phyloP scores from a whole-genome alignment of 2,797 vertebrate genomes.

The Poecile montanus region DNA sequence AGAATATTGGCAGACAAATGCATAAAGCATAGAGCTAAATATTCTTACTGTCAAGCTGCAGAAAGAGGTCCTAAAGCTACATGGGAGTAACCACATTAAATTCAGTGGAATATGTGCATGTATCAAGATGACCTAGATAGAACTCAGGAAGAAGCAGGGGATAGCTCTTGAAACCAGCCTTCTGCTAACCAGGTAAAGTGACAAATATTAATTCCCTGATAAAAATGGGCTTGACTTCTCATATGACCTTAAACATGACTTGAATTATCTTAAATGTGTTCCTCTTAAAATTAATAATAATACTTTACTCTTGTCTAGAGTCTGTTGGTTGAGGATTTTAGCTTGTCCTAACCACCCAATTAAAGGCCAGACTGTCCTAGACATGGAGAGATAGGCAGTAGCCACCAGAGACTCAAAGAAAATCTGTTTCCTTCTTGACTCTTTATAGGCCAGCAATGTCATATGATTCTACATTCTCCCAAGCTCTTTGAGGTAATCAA shows the following conservation, averaged over 20 bases:
- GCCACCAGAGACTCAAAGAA: neutral
- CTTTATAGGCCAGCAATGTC: neutral
- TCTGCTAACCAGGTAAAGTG: constrained; percentile 30
- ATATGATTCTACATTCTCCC: neutral
- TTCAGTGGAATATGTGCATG: constrained; percentile 8
- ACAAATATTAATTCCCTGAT: constrained; percentile 46
- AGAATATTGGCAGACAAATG: neutral
- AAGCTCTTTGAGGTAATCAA: neutral
- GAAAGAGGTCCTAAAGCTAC: neutral
- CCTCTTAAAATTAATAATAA: constrained; percentile 30
- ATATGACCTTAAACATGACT: constrained; percentile 31
- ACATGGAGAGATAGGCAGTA: neutral
- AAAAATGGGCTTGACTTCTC: constrained; percentile 51
- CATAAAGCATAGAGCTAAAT: neutral
- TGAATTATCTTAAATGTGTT: constrained; percentile 28
- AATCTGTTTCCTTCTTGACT: neutral
- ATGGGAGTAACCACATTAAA: neutral
- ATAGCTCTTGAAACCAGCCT: neutral
- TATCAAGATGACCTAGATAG: neutral
- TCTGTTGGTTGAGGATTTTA: neutral
- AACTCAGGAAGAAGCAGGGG: neutral
- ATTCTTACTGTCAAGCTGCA: neutral
- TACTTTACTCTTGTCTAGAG: neutral
- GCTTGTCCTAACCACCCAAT: neutral
- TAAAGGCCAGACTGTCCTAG: neutral